Evolutionary conservation across 2,113 vertebrate species (phyloP).

Genomic region (Ochotona princeps): DNA sequence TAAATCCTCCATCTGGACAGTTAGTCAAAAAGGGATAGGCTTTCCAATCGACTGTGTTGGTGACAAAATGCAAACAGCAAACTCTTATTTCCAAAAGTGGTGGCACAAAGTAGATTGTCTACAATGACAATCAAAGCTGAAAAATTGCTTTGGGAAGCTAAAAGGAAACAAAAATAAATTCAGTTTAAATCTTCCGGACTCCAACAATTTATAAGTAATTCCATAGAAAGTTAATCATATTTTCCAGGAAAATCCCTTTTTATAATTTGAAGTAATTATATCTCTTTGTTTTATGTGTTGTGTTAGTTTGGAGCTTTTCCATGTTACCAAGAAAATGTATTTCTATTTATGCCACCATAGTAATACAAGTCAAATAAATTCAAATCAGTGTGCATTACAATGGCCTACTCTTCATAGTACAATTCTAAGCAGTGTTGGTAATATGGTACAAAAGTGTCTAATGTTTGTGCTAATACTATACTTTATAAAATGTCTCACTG

Average conservation of each 20-base stretch:
- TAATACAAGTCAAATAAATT: conserved; percentile 35
- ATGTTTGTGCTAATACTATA: not conserved
- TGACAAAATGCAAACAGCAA: not conserved
- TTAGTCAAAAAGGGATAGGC: not conserved
- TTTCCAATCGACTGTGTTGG: not conserved
- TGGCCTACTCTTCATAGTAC: not conserved
- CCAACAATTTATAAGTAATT: conserved; percentile 27
- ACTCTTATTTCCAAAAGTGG: not conserved
- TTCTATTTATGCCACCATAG: not conserved
- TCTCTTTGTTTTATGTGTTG: not conserved
- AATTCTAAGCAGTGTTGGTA: not conserved
- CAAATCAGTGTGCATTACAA: not conserved
- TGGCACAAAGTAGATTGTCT: not conserved
- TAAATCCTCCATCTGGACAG: not conserved
- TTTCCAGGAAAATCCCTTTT: conserved; percentile 14
- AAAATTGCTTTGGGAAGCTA: conserved; percentile 22
- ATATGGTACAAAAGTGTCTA: conserved; percentile 1
- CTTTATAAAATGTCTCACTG: not conserved
- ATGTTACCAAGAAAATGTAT: conserved; percentile 25
- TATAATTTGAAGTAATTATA: not conserved
- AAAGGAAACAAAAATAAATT: conserved; percentile 37
- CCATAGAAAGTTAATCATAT: conserved; percentile 56
- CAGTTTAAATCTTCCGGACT: conserved; percentile 22
- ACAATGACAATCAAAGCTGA: not conserved
- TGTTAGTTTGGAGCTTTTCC: conserved; percentile 40